These are phyloP conservation scores for Hippopotamyrus pictus DNA, from an alignment of 2,797 vertebrate species.

Conservation along the genomic window DNA sequence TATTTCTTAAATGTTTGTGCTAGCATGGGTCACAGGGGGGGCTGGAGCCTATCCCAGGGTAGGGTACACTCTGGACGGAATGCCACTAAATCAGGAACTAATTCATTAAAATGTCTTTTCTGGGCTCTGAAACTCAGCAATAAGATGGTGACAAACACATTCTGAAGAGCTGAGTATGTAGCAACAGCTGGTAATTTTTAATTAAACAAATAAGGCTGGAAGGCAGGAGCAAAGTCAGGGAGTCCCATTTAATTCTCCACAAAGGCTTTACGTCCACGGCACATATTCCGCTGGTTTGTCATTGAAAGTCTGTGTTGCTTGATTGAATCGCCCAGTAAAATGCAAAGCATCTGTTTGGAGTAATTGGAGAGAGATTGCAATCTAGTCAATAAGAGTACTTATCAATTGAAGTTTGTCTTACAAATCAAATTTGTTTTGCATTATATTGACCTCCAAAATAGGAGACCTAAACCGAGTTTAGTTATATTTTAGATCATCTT, in stretches of 20 bases:
- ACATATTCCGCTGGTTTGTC: neutral
- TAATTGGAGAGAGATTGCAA: constrained; percentile 12
- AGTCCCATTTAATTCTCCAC: neutral
- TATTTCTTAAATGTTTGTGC: neutral
- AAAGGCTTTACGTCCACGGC: neutral
- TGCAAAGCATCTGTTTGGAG: neutral
- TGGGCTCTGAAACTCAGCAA: neutral
- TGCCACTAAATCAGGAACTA: neutral
- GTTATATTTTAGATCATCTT: neutral
- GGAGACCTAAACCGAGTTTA: neutral
- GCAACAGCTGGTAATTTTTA: neutral
- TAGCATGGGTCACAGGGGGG: neutral
- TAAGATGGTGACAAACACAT: neutral
- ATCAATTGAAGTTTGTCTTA: constrained; percentile 12
- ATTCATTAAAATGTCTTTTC: neutral
- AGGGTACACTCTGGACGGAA: neutral
- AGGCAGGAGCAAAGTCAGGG: neutral
- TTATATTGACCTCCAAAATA: neutral
- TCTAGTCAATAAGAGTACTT: constrained; percentile 8
- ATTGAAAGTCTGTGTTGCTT: neutral
- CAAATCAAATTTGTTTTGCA: constrained; percentile 1
- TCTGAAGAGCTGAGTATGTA: neutral
- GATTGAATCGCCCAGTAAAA: neutral
- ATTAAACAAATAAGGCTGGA: no score
- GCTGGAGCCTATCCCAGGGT: neutral